Percentiles rank a stretch among this genome's conserved stretches.
Conservation (phyloP, 2,888 invertebrate genomes). For the Eumerus sabulonum region DNA sequence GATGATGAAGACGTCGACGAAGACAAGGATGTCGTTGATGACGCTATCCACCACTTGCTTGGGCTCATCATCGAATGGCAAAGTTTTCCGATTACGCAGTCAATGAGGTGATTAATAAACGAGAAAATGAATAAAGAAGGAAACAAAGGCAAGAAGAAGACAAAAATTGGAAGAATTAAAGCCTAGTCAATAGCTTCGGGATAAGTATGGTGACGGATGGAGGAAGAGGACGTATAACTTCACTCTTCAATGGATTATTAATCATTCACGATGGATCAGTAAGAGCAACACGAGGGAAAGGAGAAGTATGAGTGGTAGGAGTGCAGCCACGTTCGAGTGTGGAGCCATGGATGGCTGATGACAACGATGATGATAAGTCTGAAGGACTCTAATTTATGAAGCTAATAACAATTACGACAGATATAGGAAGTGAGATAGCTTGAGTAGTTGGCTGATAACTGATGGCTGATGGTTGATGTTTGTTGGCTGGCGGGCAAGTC, state of each 20-base stretch:
- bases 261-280: constrained; percentile 66
- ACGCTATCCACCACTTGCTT: constrained; percentile 62
- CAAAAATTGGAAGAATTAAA: background rate
- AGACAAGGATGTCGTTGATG: constrained; percentile 47
- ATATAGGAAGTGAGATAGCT: constrained; percentile 56
- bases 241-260: constrained; percentile 66
- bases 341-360: constrained; percentile 43
- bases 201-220: background rate
- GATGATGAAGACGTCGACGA: constrained; percentile 55
- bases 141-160: no score
- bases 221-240: constrained; percentile 13
- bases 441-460: no score
- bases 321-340: no score
- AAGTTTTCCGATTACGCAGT: constrained; percentile 68
- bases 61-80: constrained; percentile 40
- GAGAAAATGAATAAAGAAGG: constrained; percentile 30
- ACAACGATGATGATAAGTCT: constrained; percentile 59
- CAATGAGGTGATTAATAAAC: constrained; percentile 69
- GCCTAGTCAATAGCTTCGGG: background rate
- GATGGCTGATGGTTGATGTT: no score
- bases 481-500: no score
- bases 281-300: constrained; percentile 1
- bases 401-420: constrained; percentile 66
- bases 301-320: background rate
- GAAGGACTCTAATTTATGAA: constrained; percentile 66